Evolutionary conservation across 2,797 vertebrate species (phyloP).

Genomic region (Cetoscarus ocellatus): DNA sequence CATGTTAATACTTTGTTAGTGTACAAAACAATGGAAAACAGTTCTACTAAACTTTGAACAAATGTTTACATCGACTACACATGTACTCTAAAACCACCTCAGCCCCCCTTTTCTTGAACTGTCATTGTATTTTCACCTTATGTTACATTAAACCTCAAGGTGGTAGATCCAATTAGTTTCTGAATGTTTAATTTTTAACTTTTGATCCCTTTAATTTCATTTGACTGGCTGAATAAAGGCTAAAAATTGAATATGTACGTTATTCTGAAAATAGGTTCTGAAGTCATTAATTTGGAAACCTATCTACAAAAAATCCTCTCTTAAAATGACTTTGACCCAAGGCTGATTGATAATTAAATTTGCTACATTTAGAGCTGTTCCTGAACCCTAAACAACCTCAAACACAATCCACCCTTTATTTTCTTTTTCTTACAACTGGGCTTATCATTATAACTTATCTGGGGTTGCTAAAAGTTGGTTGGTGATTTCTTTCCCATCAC

Average conservation of each 20-base stretch:
- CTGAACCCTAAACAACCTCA: not conserved
- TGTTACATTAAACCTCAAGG: too few species aligned
- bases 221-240: not conserved
- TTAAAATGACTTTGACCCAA: constrained; percentile 7
- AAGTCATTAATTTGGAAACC: not conserved
- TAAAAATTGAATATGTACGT: not conserved
- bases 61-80: too few species aligned
- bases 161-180: too few species aligned
- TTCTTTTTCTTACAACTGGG: too few species aligned
- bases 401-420: not conserved
- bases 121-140: too few species aligned
- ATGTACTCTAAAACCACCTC: too few species aligned
- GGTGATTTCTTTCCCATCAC: constrained; percentile 22
- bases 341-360: constrained; percentile 13
- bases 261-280: constrained; percentile 1
- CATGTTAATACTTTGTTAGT: too few species aligned
- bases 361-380: not conserved
- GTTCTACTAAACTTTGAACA: too few species aligned
- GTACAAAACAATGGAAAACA: too few species aligned
- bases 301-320: not conserved
- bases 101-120: too few species aligned
- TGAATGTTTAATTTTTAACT: too few species aligned
- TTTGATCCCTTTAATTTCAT: too few species aligned
- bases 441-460: constrained; percentile 20
- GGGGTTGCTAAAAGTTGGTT: constrained; percentile 3